Conservation (phyloP, 2,888 invertebrate species). For the Orthonevra nobilis region DNA sequence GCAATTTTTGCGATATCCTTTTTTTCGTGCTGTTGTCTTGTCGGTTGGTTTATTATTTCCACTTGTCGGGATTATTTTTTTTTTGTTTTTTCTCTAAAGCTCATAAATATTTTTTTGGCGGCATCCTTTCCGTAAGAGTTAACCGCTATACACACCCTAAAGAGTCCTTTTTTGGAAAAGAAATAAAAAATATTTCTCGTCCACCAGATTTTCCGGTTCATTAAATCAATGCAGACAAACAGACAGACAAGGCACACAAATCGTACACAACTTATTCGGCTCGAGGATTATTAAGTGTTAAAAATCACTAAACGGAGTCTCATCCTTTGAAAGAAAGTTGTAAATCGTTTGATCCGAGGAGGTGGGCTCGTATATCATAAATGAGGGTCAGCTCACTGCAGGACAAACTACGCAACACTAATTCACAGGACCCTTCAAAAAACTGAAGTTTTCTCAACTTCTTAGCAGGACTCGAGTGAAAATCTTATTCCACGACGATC, state of each 20-base stretch:
- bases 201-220: constrained; percentile 41
- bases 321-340: too few species aligned
- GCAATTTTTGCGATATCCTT: constrained; percentile 59
- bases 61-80: constrained; percentile 13
- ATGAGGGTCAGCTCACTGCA: neutral
- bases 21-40: neutral
- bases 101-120: constrained; percentile 36
- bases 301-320: constrained; percentile 12
- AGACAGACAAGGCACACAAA: neutral
- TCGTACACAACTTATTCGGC: constrained; percentile 13
- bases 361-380: constrained; percentile 31
- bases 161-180: neutral
- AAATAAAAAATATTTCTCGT: too few species aligned
- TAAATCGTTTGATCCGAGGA: too few species aligned
- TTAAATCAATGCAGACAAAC: constrained; percentile 25
- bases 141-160: too few species aligned
- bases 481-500: constrained; percentile 9
- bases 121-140: too few species aligned
- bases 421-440: constrained; percentile 18
- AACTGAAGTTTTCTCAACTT: neutral
- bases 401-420: too few species aligned
- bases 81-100: constrained; percentile 38
- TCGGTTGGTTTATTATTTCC: constrained; percentile 30
- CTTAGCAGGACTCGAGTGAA: neutral
- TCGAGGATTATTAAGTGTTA: constrained; percentile 26